Evolutionary conservation across 2,888 invertebrate species (phyloP), one percentile per base, ranked within the genome.

Genomic region (Chloromyia formosa): DNA sequence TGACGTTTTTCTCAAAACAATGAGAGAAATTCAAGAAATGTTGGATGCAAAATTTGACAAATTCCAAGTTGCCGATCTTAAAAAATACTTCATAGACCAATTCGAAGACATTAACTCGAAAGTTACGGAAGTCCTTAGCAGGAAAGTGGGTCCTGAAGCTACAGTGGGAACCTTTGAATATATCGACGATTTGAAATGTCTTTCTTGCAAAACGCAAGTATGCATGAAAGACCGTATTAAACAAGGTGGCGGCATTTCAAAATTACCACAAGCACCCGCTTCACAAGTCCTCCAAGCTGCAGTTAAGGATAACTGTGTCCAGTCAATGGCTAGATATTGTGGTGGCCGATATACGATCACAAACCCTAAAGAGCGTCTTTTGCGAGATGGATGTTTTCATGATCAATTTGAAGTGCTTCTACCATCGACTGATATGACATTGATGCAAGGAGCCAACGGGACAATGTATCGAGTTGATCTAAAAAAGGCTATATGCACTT

Each of bases 21-120:
- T 85, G 82, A 82, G 82, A 77, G 84, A 85, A 75, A 78, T 85
- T 60, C 84, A 85, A 79, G 84, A 84, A 1, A 85, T 85, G 82
- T 76, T 85, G 18, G 85, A 84, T 66, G 78, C 81, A 2, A 85
- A 85, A 74, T 68, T 85, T 75, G 83, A 85, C 68, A 85, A 84
- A 73, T 78, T 81, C 0, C 82, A 84, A 56, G 81, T 85, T 75
- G 84, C 84, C 23, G 80, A 83, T 0, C 74, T 84, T 1, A 84
- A 85, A 75, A 18, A 71, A n/a, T 71, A 23, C 82, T 81, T 58
- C 83, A 80, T 54, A 80, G 83, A 16, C 77, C 77, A 4, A 80
- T 82, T 74, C 81, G 80, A 5, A 79, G 83, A 69, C 76, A 78
- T 2, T 76, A 77, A 1, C 1, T 80, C 82, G 1, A 4, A 1